Evolutionary conservation across 2,888 invertebrate genomes (phyloP), one percentile per base, ranked within the genome.

Genomic region (Operophtera brumata): DNA sequence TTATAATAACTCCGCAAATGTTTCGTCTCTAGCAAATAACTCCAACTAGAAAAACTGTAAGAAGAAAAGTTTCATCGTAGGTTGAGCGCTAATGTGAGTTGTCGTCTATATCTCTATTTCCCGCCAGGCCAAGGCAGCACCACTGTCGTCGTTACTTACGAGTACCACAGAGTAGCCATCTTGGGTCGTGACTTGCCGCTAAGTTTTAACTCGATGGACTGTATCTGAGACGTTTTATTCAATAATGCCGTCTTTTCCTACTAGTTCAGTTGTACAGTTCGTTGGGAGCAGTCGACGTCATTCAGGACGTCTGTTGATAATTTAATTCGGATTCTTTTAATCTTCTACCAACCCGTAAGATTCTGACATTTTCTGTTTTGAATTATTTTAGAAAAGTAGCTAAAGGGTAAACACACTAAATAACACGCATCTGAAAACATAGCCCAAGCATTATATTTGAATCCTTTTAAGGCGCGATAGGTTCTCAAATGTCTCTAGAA

Each of bases 61-160:
- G 30, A 53, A 57, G 47, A 42, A 69, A 68, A 68, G 57, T 64
- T 63, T 46, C 46, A 37, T 50, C 52, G 47, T 52, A 52, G 59
- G 55, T 58, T 57, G 49, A 58, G 57, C 52, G 64, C 59, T 76
- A 80, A 79, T 77, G 75, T 70, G 68, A 76, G 70, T 69, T 65
- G 65, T 60, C 71, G 71, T 80, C 20, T 20, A 76, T 70, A 65
- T 78, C 67, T 71, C 66, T 66, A 69, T 80, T 79, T 71, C 65
- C 63, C 55, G 36, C 32, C 32, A 30, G 28, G 34, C 30, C 26
- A 40, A 43, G 47, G 35, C 25, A 12, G 44, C 32, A 44, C 41
- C 47, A 48, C 52, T 44, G 48, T 52, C 50, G 32, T 36, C 32
- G 45, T 58, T 53, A 61, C 53, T 58, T 52, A 47, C 57, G 34